phyloP scores from a whole-genome alignment of 37 sponge, comb jelly and placozoan species.

The Axinella damicornis region DNA sequence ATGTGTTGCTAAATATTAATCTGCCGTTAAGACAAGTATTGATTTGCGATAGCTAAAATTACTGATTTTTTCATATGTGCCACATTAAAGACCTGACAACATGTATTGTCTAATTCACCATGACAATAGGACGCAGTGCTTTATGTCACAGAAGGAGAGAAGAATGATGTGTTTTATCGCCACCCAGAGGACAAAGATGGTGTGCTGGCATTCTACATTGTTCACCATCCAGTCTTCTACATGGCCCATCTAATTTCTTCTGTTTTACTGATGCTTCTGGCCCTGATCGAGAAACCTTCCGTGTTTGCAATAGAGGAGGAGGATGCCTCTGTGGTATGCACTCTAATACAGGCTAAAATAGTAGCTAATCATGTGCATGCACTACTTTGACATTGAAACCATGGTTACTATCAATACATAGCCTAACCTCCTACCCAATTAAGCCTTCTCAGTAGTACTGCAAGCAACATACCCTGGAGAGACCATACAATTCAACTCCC shows the following conservation, averaged over 20 bases:
- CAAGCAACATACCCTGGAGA: too few relatives aligned
- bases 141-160: slow-evolving; percentile 65
- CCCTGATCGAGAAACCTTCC: slow-evolving; percentile 61
- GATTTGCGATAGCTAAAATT: too few relatives aligned
- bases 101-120: too few relatives aligned
- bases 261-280: slow-evolving; percentile 63
- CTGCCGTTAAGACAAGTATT: too few relatives aligned
- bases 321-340: not conserved
- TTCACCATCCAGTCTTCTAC: slow-evolving; percentile 60
- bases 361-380: not conserved
- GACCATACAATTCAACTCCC: too few relatives aligned
- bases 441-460: too few relatives aligned
- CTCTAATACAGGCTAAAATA: not conserved
- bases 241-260: slow-evolving; percentile 24
- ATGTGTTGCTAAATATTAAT: too few relatives aligned
- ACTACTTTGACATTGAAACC: not conserved
- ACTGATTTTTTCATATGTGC: too few relatives aligned
- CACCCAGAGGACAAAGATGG: slow-evolving; percentile 1
- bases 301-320: not conserved
- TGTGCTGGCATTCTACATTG: slow-evolving; percentile 20
- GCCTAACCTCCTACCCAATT: too few relatives aligned
- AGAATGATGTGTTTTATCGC: slow-evolving; percentile 51
- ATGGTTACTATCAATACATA: too few relatives aligned
- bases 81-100: too few relatives aligned
- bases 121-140: too few relatives aligned